phyloP scores from a whole-genome alignment of 2,113 vertebrate species.

The Piaya cayana region DNA sequence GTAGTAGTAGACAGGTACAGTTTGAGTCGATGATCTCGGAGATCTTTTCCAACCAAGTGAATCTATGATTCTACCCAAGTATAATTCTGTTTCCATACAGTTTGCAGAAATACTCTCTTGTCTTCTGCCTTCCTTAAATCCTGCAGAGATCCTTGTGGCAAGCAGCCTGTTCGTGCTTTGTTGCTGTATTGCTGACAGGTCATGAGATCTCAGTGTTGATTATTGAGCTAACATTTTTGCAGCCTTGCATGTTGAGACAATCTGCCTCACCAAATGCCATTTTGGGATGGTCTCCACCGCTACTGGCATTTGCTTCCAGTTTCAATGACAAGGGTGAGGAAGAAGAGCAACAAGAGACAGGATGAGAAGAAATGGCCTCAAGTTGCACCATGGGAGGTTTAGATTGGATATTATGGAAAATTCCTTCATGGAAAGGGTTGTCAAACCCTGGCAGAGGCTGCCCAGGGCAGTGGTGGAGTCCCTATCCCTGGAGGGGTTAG shows the following conservation, averaged over 20 bases:
- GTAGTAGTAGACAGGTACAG: too few relatives aligned
- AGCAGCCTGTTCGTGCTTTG: neutral
- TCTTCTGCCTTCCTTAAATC: neutral
- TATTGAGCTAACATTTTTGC: neutral
- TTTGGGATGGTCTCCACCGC: neutral
- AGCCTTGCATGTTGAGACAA: accelerated
- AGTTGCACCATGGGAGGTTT: too few relatives aligned
- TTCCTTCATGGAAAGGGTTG: too few relatives aligned
- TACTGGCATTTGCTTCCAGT: neutral
- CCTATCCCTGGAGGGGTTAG: too few relatives aligned
- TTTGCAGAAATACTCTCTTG: neutral
- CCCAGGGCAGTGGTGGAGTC: too few relatives aligned
- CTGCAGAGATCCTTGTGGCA: neutral
- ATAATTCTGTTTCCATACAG: neutral
- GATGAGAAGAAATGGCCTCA: too few relatives aligned
- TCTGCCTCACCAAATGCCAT: neutral
- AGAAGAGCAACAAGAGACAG: too few relatives aligned
- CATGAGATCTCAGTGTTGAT: neutral
- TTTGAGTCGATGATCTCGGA: too few relatives aligned
- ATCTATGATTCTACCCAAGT: too few relatives aligned
- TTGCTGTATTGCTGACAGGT: neutral
- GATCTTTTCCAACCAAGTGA: too few relatives aligned
- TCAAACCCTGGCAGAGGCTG: too few relatives aligned
- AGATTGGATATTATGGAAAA: too few relatives aligned
- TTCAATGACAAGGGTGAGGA: neutral